phyloP scores from a whole-genome alignment of 1,140 invertebrate species.

The Anthonomus grandis region DNA sequence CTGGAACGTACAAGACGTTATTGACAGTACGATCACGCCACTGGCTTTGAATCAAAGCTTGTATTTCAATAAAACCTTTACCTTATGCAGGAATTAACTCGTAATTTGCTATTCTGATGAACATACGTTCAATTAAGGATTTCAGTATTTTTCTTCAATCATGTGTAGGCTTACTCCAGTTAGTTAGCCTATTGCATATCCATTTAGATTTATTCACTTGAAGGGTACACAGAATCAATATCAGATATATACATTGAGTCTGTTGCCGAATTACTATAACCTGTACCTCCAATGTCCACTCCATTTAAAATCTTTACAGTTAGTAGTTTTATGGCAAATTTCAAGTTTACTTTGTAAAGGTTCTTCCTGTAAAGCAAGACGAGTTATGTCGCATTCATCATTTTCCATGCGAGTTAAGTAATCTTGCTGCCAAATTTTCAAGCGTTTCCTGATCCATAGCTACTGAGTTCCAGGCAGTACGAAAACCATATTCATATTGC shows the following conservation, averaged over 20 bases:
- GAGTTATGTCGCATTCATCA: too few relatives aligned
- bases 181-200: conserved; percentile 9
- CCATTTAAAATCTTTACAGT: conserved; percentile 12
- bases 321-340: conserved; percentile 5
- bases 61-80: conserved; percentile 28
- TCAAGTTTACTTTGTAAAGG: conserved; percentile 15
- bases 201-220: conserved; percentile 1
- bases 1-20: conserved; percentile 18
- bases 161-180: conserved; percentile 9
- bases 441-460: conserved; percentile 26
- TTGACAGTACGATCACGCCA: conserved; percentile 17
- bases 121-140: not conserved
- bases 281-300: conserved; percentile 7
- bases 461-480: conserved; percentile 30
- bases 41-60: conserved; percentile 3
- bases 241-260: conserved; percentile 6
- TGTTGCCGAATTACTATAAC: too few relatives aligned
- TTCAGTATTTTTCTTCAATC: conserved; percentile 5
- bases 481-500: too few relatives aligned
- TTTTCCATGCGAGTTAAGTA: conserved; percentile 32
- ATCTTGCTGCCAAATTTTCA: conserved; percentile 28
- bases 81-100: conserved; percentile 28
- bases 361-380: conserved; percentile 7
- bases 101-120: conserved; percentile 30
- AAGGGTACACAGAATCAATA: conserved; percentile 5